phyloP scores from a whole-genome alignment of 92 coral and sea anemone species.

The Paramuricea clavata region DNA sequence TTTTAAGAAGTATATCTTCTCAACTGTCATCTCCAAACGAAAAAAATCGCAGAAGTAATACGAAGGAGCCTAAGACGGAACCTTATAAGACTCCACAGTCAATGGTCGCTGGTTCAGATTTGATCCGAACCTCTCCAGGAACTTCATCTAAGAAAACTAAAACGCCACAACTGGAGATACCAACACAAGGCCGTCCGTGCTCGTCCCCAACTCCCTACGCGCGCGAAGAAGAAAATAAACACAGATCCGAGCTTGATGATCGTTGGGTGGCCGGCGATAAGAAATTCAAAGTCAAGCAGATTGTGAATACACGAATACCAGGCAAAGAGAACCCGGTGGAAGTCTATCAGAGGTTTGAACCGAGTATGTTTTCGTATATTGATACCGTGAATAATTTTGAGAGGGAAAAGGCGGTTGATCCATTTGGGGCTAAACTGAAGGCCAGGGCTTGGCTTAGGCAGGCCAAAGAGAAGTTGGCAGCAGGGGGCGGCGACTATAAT shows the following conservation, averaged over 20 bases:
- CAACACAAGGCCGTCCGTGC: background rate
- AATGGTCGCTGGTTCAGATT: background rate
- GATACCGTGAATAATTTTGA: conserved; percentile 54
- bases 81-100: background rate
- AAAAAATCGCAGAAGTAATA: background rate
- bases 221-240: conserved; percentile 16
- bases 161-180: background rate
- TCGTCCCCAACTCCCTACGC: background rate
- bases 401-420: background rate
- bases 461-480: background rate
- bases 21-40: conserved; percentile 3
- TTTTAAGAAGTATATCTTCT: background rate
- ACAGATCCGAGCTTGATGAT: conserved; percentile 58
- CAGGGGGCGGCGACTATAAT: conserved; percentile 12
- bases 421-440: background rate
- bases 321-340: conserved; percentile 73
- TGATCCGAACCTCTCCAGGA: background rate
- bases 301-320: conserved; percentile 90
- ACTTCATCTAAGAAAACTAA: conserved; percentile 2
- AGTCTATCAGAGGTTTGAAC: conserved; percentile 78
- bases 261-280: conserved; percentile 59
- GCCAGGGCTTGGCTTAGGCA: conserved; percentile 25
- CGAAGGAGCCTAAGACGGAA: background rate
- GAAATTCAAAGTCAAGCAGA: conserved; percentile 80
- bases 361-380: conserved; percentile 84